Conservation (phyloP, 2,113 vertebrate species). For the Sinocyclocheilus maitianheensis region DNA sequence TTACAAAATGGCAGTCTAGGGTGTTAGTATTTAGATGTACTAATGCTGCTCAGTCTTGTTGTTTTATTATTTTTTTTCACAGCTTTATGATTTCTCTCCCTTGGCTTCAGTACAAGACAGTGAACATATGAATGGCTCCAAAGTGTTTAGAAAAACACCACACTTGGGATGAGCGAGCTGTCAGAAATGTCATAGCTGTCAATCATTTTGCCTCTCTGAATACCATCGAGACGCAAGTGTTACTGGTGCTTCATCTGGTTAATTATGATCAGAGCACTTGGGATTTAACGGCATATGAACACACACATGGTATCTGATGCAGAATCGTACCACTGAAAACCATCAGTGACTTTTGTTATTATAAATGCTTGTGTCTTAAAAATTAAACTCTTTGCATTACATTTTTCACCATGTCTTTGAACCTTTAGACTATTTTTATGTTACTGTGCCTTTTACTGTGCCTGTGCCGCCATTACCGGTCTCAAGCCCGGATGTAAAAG, state of each 20-base stretch:
- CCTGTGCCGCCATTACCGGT: not conserved
- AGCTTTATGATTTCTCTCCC: slow-evolving; percentile 14
- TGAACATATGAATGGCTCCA: slow-evolving; percentile 46
- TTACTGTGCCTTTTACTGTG: not conserved
- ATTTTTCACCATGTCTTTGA: not conserved
- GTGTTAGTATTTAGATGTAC: not conserved
- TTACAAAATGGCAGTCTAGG: not conserved
- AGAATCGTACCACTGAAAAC: not conserved
- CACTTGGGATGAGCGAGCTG: slow-evolving; percentile 35
- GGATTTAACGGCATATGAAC: slow-evolving; percentile 22
- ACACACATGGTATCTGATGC: not conserved
- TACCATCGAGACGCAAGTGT: not conserved
- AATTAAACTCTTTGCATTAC: not conserved
- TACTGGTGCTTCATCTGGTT: slow-evolving; percentile 29
- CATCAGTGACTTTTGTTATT: not conserved
- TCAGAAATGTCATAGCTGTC: slow-evolving; percentile 46
- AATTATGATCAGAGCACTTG: slow-evolving; percentile 32
- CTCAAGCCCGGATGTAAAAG: not conserved
- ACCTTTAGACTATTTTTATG: not conserved
- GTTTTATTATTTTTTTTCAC: not conserved
- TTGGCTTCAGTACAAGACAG: not conserved
- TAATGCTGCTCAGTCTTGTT: not conserved
- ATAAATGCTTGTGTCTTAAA: not conserved
- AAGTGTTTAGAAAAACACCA: slow-evolving; percentile 38
- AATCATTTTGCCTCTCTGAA: slow-evolving; percentile 6